phyloP scores from a whole-genome alignment of 2,888 invertebrate genomes.

The Odontocolon sp. region DNA sequence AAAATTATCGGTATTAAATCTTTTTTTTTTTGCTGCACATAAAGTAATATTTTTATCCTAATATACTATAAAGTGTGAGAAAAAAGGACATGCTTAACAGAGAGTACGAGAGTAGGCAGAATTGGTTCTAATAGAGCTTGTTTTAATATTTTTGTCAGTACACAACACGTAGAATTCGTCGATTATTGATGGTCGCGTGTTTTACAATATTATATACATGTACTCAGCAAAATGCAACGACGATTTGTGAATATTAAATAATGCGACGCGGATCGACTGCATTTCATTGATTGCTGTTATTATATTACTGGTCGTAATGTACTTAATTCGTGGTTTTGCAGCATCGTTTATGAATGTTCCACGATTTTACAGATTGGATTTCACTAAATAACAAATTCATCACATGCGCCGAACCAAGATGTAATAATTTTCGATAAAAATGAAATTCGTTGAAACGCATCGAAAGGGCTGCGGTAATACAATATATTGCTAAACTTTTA shows the following conservation, averaged over 20 bases:
- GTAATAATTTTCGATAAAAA: too few relatives aligned
- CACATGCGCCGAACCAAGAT: too few relatives aligned
- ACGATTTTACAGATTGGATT: too few relatives aligned
- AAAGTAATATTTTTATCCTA: too few relatives aligned
- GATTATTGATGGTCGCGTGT: background rate
- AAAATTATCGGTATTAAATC: background rate
- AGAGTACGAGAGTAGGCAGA: background rate
- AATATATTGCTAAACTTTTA: background rate
- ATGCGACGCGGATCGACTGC: background rate
- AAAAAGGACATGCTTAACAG: background rate
- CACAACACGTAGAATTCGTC: slow-evolving; percentile 29
- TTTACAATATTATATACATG: slow-evolving; percentile 20
- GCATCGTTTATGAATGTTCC: background rate
- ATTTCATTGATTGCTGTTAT: background rate
- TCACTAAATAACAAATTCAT: too few relatives aligned
- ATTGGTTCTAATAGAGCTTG: slow-evolving; percentile 17
- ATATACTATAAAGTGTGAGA: background rate
- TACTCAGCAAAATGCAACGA: background rate
- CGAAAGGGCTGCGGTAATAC: background rate
- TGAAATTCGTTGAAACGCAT: too few relatives aligned
- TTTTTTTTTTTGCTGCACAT: too few relatives aligned
- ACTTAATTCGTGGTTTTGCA: background rate
- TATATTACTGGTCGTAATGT: background rate
- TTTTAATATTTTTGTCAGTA: slow-evolving; percentile 24
- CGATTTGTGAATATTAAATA: slow-evolving; percentile 10